Evolutionary conservation across 2,113 vertebrate genomes (phyloP), one percentile per base, ranked within the genome.

Genomic region (Cichladusa arquata): DNA sequence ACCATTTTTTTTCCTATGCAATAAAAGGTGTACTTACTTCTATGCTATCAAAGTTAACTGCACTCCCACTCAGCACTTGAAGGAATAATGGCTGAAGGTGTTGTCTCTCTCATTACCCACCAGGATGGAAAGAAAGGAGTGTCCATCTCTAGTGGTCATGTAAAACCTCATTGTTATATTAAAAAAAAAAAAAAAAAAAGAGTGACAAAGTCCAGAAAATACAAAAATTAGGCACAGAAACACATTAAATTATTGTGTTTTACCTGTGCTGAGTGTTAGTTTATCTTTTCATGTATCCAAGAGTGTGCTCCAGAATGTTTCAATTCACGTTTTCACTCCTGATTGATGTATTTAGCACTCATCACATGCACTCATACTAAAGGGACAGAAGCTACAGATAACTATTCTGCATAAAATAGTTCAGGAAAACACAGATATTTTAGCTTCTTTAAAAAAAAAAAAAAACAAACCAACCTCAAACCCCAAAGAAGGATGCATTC

Each of bases 151-250:
- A 95, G 54, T 95, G 98, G 98, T 98, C 97, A 98, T 98, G 98
- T 98, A 98, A 98, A 98, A 97, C 88, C 94, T 97, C 76, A 79
- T 98, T 97, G 96, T 98, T 96, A 97, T 92, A 97, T 97, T 97
- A 97, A 96, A 97, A 96, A 98, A 97, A 98, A 97, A 42, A 97
- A 98, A 97, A 42, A 98, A 97, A 42, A 95, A 97, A 76, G 92
- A 95, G 97, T 97, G 84, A 97, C 95, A 91, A 98, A 97, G 97
- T 96, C 50, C 72, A 72, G 81, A 97, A 97, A 98, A 95, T 90
- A 97, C 91, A 95, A 97, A 98, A 98, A 97, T 96, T 96, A 94
- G 42, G 48, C 86, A 20, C 56, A 24, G n/a, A 89, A 84, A 77
- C 73, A 80, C 85, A 96, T 92, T 72, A 88, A 69, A 16, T 64